Evolutionary conservation across 2,113 vertebrate species (phyloP).

Genomic region (Hemiprocne comata): DNA sequence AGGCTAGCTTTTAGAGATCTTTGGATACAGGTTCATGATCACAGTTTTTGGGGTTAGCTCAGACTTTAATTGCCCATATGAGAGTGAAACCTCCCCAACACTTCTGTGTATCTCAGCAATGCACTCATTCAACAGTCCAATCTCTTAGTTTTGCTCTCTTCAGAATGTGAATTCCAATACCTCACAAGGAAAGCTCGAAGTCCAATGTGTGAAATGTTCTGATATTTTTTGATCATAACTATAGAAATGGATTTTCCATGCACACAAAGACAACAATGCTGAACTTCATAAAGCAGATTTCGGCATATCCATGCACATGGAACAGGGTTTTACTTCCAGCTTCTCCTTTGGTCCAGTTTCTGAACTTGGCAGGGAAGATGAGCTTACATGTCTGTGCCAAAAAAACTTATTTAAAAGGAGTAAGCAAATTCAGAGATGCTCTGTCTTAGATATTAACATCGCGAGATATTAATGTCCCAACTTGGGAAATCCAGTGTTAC

Average conservation of each 20-base stretch:
- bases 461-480: too few species aligned
- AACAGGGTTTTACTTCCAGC: neutral
- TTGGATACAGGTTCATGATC: neutral
- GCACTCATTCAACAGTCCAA: neutral
- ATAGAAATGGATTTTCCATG: neutral
- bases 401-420: neutral
- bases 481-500: neutral
- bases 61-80: neutral
- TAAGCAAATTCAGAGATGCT: neutral
- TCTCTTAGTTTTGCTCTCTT: neutral
- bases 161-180: neutral
- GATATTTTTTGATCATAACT: neutral
- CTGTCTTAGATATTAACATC: neutral
- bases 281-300: neutral
- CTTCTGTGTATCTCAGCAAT: neutral
- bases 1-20: neutral
- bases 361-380: neutral
- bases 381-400: neutral
- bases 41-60: rapidly evolving
- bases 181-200: neutral
- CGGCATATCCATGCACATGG: neutral
- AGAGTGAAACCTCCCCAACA: rapidly evolving
- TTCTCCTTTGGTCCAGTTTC: neutral
- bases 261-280: neutral
- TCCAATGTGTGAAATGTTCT: neutral